Conservation (phyloP, 1,140 invertebrate genomes). For the Homalodisca vitripennis region DNA sequence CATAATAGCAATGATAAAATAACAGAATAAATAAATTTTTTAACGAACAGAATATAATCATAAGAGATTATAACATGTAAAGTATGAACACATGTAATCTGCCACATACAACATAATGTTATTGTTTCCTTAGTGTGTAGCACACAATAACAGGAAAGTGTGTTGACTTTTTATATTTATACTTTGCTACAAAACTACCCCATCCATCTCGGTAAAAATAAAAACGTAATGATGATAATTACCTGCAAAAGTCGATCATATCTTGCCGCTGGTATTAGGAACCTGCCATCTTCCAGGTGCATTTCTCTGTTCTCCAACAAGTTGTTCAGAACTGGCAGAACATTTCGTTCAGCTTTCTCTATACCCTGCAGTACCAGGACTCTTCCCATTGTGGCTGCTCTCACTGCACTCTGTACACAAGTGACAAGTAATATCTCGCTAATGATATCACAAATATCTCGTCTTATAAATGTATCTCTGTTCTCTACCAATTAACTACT, state of each 20-base stretch:
- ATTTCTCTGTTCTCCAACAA: conserved; percentile 98
- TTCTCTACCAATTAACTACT: conserved; percentile 99
- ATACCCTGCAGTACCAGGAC: conserved; percentile 94
- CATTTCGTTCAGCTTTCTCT: conserved; percentile 96
- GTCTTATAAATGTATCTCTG: conserved; percentile 97
- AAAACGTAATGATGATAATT: conserved; percentile 33
- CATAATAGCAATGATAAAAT: too few relatives aligned
- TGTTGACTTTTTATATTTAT: neutral
- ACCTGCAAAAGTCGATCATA: conserved; percentile 91
- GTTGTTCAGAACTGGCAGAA: conserved; percentile 96
- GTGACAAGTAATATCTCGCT: conserved; percentile 84
- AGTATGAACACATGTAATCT: too few relatives aligned
- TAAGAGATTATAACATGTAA: too few relatives aligned
- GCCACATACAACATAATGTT: too few relatives aligned
- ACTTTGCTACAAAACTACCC: too few relatives aligned
- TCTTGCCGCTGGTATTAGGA: conserved; percentile 81
- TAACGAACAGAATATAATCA: too few relatives aligned
- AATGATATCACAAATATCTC: conserved; percentile 89
- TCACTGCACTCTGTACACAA: conserved; percentile 77
- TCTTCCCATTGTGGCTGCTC: conserved; percentile 84
- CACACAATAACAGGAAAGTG: neutral
- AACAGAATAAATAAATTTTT: too few relatives aligned
- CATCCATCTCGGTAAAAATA: neutral
- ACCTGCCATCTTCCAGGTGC: conserved; percentile 96
- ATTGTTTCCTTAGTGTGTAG: neutral